Percentiles rank a stretch among this genome's conserved stretches.
Evolutionary conservation across 2,888 invertebrate genomes (phyloP).

Genomic region (Cataglyphis rosenhaueri): DNA sequence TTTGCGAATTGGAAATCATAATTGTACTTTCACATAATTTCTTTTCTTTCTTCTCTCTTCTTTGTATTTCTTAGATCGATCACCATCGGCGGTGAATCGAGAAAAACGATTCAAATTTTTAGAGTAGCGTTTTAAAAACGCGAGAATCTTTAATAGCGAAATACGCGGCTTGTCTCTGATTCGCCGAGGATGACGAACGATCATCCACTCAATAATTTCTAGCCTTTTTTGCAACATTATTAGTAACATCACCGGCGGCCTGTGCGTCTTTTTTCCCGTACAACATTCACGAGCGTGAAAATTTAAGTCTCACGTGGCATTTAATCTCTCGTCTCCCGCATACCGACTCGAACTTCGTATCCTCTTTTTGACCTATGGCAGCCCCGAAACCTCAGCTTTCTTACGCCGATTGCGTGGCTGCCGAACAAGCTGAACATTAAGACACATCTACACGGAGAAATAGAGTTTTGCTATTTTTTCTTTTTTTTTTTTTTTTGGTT

Average conservation of each 20-base stretch:
- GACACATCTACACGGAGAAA: conserved; percentile 82
- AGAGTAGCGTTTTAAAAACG: not conserved
- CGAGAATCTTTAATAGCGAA: not conserved
- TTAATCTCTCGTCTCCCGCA: conserved; percentile 39
- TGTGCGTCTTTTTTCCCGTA: conserved; percentile 24
- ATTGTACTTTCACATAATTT: conserved; percentile 21
- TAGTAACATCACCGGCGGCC: conserved; percentile 46
- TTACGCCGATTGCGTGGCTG: conserved; percentile 56
- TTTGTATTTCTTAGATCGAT: not conserved
- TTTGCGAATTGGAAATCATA: conserved; percentile 31
- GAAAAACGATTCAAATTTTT: not conserved
- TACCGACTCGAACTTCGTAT: conserved; percentile 23
- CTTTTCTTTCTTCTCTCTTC: not conserved
- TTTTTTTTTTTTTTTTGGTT: conserved; percentile 70
- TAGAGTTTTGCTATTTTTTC: conserved; percentile 74
- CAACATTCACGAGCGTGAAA: conserved; percentile 25
- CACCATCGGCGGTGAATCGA: conserved; percentile 1
- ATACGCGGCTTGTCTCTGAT: not conserved
- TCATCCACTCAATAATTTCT: conserved; percentile 16
- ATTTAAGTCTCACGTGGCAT: conserved; percentile 48
- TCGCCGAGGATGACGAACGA: conserved; percentile 14
- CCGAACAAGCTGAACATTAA: conserved; percentile 80
- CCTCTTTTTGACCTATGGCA: conserved; percentile 36
- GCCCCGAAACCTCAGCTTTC: conserved; percentile 53
- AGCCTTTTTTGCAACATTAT: not conserved